Evolutionary conservation across 2,113 vertebrate genomes (phyloP).

Genomic region (Pan troglodytes): NHGRI_mPanTro3-v2.1_pri NC_072409.2:72504001-72504500

Average conservation of each 20-base stretch:
- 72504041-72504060: background rate
- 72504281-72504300: background rate
- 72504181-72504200: background rate
- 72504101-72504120: background rate
- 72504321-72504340: background rate
- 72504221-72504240: background rate
- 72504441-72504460: background rate
- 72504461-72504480: background rate
- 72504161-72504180: background rate
- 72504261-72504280: background rate
- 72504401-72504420: background rate
- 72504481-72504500: background rate
- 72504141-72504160: background rate
- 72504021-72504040: background rate
- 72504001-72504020: background rate
- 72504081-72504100: background rate
- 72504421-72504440: background rate
- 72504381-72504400: background rate
- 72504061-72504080: background rate
- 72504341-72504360: background rate
- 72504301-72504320: background rate
- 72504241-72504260: background rate
- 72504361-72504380: background rate
- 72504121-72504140: background rate
- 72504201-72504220: background rate